phyloP scores from a whole-genome alignment of 1,140 invertebrate species.

The Drosophila bifasciata region DNA sequence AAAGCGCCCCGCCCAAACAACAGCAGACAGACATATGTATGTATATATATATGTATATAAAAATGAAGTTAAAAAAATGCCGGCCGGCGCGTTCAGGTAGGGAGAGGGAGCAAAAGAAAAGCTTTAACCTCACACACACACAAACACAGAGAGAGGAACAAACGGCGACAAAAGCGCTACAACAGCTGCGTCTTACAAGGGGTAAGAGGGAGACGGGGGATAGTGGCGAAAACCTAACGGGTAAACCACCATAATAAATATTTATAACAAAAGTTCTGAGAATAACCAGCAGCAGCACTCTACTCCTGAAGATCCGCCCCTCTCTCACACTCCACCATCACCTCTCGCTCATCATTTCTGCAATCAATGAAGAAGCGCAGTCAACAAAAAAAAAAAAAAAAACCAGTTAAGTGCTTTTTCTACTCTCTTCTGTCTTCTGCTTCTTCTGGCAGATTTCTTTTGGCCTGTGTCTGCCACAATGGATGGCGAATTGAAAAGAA shows the following conservation, averaged over 20 bases:
- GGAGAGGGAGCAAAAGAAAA: conserved; percentile 1
- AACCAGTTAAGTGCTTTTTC: conserved; percentile 36
- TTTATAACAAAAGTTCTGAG: conserved; percentile 41
- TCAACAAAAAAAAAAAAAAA: conserved; percentile 25
- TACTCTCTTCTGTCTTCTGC: neutral
- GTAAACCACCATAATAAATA: conserved; percentile 39
- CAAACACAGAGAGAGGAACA: no score
- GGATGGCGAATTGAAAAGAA: conserved; percentile 9
- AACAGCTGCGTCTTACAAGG: conserved; percentile 32
- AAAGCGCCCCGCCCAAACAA: conserved; percentile 63
- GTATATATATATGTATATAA: conserved; percentile 1
- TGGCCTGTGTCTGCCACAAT: no score
- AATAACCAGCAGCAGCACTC: no score
- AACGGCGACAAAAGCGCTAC: conserved; percentile 29
- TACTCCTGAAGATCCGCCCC: conserved; percentile 3
- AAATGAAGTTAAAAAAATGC: conserved; percentile 43
- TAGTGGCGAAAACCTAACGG: conserved; percentile 25
- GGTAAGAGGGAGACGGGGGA: conserved; percentile 5
- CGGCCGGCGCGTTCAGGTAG: conserved; percentile 18
- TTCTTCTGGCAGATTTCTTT: conserved; percentile 7
- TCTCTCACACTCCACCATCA: neutral
- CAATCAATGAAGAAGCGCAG: conserved; percentile 53
- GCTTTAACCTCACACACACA: conserved; percentile 23
- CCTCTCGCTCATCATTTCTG: conserved; percentile 22
- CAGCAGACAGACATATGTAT: conserved; percentile 19